Conservation (phyloP, 2,888 invertebrate genomes). For the Ennomos erosarius region DNA sequence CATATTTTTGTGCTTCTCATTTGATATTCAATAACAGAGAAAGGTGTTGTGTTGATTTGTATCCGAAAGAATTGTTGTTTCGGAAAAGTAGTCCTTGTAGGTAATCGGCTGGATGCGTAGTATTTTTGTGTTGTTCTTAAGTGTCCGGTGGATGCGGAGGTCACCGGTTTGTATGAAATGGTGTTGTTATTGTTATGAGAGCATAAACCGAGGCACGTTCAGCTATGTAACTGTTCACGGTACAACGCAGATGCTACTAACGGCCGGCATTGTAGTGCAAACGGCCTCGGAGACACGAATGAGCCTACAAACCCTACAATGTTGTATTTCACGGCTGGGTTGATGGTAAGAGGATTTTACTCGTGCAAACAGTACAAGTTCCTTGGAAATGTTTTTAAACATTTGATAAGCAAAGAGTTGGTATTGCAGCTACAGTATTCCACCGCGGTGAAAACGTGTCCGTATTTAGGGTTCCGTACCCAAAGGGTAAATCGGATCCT, state of each 20-base stretch:
- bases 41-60: constrained; percentile 36
- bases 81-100: constrained; percentile 37
- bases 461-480: too few species aligned
- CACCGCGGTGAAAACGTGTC: too few species aligned
- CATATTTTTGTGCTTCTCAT: constrained; percentile 44
- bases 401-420: too few species aligned
- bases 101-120: background rate
- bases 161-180: constrained; percentile 49
- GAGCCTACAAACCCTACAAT: constrained; percentile 51
- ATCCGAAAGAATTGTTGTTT: constrained; percentile 46
- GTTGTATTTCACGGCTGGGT: constrained; percentile 53
- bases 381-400: background rate
- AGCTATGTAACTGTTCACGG: constrained; percentile 37
- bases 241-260: constrained; percentile 63
- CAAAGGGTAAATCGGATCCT: too few species aligned
- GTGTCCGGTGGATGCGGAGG: constrained; percentile 39
- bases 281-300: constrained; percentile 50
- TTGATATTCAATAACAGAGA: constrained; percentile 43
- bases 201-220: constrained; percentile 58
- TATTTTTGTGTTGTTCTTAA: constrained; percentile 48
- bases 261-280: constrained; percentile 56
- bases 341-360: constrained; percentile 49
- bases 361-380: constrained; percentile 42
- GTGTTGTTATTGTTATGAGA: constrained; percentile 63
- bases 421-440: too few species aligned